Evolutionary conservation across 2,888 invertebrate species (phyloP), one percentile per base, ranked within the genome.

Genomic region (Tigriopus californicus): DNA sequence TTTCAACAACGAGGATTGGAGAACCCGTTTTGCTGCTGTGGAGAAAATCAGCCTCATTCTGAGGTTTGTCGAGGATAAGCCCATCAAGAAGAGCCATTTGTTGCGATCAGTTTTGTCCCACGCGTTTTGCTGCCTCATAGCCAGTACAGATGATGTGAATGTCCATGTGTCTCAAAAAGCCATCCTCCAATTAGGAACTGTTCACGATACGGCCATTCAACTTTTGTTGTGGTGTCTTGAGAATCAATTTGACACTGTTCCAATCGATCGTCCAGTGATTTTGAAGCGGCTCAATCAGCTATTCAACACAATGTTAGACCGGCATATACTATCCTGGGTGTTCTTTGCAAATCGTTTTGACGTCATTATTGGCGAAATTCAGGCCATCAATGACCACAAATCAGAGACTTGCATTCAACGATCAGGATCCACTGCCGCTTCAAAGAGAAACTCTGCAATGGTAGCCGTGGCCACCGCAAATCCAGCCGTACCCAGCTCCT

Each of bases 281-380:
- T 77, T 99, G 46, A 92, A 95, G 70, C 87, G 90, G 1, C 79
- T 98, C 58, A 90, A 91, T 71, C 89, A 95, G 70, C 77, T 99
- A 6, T 89, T 92, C 70, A 92, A 91, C 70, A 85, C 89, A 1
- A 78, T 97, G 40, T 70, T 73, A 24, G 68, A 72, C 18, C 78
- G 92, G 51, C 81, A 81, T 66, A 86, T 97, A 61, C 76, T 98
- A 15, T 82, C 85, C 0, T 98, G 98, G 95, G 91, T 95, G 64
- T 98, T 99, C 76, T 98, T 98, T 72, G 77, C 95, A 24, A 89
- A 90, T 70, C 80, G 91, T 60, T 97, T 98, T 70, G 97, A 98
- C 69, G 85, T 92, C 0, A 74, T 99, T 4, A 89, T 92, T 67
- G 74, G 98, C 40, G 98, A 99, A 72, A 91, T 95, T 0, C 97